These are phyloP conservation scores for Arctopsyche grandis DNA, from an alignment of 1,140 invertebrate genomes.

Conservation along the genomic window DNA sequence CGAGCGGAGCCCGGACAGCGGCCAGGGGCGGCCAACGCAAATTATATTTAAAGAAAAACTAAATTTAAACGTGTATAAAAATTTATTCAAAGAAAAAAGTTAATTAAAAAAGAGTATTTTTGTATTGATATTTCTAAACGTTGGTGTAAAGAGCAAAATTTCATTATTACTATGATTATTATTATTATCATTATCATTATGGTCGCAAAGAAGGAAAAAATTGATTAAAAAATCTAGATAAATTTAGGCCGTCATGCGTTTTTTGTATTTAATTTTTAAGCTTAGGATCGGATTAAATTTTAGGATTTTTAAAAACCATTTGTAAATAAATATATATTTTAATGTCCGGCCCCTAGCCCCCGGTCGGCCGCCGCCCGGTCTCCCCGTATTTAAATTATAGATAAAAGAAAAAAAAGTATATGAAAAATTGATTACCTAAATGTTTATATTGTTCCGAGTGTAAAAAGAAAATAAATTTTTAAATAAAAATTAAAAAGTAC, in stretches of 20 bases:
- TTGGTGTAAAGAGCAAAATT: slow-evolving; percentile 69
- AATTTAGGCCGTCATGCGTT: slow-evolving; percentile 67
- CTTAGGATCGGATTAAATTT: slow-evolving; percentile 54
- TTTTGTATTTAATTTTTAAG: slow-evolving; percentile 70
- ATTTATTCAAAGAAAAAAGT: slow-evolving; percentile 60
- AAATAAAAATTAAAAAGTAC: not conserved
- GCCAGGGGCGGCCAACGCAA: slow-evolving; percentile 47
- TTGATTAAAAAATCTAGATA: slow-evolving; percentile 64
- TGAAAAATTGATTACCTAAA: slow-evolving; percentile 59
- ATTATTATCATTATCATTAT: slow-evolving; percentile 55
- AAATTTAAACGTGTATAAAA: slow-evolving; percentile 63
- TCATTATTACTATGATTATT: slow-evolving; percentile 59
- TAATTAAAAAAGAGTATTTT: slow-evolving; percentile 65
- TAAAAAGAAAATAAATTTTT: slow-evolving; percentile 60
- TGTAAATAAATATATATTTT: slow-evolving; percentile 66
- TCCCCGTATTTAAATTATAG: slow-evolving; percentile 65
- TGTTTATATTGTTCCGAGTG: slow-evolving; percentile 69
- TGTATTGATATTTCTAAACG: slow-evolving; percentile 69
- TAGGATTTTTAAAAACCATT: slow-evolving; percentile 63
- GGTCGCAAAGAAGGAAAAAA: not conserved
- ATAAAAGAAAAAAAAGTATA: slow-evolving; percentile 55
- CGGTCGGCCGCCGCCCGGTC: slow-evolving; percentile 57
- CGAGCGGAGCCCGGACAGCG: slow-evolving; percentile 38
- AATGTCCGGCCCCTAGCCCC: slow-evolving; percentile 47
- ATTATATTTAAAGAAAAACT: slow-evolving; percentile 56